These are phyloP conservation scores for Thera obeliscata DNA, from an alignment of 2,888 invertebrate species.

Conservation along the genomic window DNA sequence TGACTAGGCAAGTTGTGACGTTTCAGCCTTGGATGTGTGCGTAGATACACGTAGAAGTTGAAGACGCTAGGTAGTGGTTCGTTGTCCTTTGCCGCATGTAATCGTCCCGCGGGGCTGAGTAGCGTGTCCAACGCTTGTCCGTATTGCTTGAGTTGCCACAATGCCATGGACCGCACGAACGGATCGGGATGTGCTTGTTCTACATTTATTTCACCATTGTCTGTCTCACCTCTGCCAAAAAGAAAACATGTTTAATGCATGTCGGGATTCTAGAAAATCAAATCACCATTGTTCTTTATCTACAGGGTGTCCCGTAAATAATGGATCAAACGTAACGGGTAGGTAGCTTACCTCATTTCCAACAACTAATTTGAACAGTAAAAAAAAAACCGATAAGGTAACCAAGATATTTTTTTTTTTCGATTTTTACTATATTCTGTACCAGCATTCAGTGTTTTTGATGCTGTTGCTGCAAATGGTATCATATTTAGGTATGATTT, in stretches of 20 bases:
- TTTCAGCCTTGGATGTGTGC: slow-evolving; percentile 97
- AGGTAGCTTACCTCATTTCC: no score
- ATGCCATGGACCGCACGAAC: slow-evolving; percentile 98
- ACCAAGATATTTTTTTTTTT: no score
- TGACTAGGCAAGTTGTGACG: slow-evolving; percentile 86
- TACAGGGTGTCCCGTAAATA: no score
- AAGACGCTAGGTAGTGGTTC: slow-evolving; percentile 96
- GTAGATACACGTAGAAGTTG: slow-evolving; percentile 98
- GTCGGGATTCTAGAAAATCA: no score
- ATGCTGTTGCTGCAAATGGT: no score
- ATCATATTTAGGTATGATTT: no score
- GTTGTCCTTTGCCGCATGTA: slow-evolving; percentile 88
- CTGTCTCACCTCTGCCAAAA: slow-evolving; percentile 83
- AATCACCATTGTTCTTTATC: no score
- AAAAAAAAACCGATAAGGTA: no score
- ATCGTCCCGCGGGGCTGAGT: slow-evolving; percentile 90
- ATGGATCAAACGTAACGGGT: no score
- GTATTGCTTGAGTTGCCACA: slow-evolving; percentile 97
- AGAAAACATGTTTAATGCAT: neutral
- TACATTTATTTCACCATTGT: slow-evolving; percentile 88
- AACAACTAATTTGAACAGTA: no score
- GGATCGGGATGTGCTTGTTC: slow-evolving; percentile 96
- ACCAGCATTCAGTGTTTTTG: no score
- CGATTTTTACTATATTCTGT: no score
- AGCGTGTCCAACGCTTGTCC: slow-evolving; percentile 94